Evolutionary conservation across 2,113 vertebrate genomes (phyloP), one percentile per base, ranked within the genome.

Genomic region (Piprites chloris): DNA sequence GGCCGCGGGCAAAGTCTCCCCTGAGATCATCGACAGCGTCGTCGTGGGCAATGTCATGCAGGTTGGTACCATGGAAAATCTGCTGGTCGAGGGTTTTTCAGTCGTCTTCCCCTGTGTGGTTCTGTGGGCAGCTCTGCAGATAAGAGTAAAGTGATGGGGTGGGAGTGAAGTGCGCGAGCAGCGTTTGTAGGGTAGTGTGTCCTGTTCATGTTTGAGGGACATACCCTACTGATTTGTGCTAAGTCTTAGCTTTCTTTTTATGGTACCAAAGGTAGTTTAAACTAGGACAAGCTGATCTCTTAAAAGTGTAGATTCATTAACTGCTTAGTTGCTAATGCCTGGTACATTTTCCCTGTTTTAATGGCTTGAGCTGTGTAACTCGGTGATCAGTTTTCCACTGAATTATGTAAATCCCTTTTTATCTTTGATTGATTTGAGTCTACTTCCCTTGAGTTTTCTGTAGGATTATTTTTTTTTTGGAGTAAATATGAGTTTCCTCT

Each of bases 41-140:
- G 80, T 99, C 6, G 87, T 99, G 11, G 99, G 99, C 74, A 99
- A 98, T 18, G 99, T 99, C 93, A 97, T 99, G 65, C 99, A 99
- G 99, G 99, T 99, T 41, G 89, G 98, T 94, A 4, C 33, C 33
- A 21, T 8, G 47, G 35, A 33, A 28, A 9, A 28, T 9, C n/a
- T 35, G 5, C 58, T 81, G n/a, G 16, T 5, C 3, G 1, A 12
- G 27, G 55, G 4, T 80, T 46, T 35, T 80, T 62, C 32, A 3
- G 26, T 14, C 5, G 1, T 2, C n/a, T 68, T 35, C 44, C 63
- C n/a, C 16, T 0, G 4, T 26, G 21, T 16, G 39, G 74, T 85
- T 68, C 78, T 87, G 9, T 41, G 61, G 44, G 24, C 30, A 27
- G 42, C 17, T 52, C 35, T 71, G 18, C 58, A 53, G 67, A 67